Evolutionary conservation across 2,113 vertebrate genomes (phyloP).

Genomic region (Podilymbus podiceps): DNA sequence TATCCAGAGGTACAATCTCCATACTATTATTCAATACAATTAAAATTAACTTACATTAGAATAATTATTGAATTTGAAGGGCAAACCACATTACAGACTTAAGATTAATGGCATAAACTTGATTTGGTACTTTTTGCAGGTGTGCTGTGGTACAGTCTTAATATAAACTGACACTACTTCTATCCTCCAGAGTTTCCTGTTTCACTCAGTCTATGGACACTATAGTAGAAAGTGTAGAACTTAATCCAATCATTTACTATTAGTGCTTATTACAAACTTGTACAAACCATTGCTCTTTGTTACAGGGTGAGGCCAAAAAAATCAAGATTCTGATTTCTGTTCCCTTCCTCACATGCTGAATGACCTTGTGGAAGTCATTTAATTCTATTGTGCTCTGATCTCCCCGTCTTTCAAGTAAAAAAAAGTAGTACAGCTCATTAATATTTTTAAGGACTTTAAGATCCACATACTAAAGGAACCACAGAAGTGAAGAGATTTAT

Average conservation of each 20-base stretch:
- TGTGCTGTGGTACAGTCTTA: not conserved
- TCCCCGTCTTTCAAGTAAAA: not conserved
- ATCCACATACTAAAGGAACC: not conserved
- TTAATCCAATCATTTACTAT: not conserved
- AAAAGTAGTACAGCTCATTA: not conserved
- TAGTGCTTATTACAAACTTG: not conserved
- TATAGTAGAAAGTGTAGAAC: not conserved
- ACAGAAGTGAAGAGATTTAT: not conserved
- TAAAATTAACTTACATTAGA: not conserved
- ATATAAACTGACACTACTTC: not conserved
- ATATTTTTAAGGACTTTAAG: not conserved
- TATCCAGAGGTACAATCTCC: not conserved
- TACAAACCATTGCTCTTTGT: not conserved
- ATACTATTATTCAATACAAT: not conserved
- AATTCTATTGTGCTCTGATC: not conserved
- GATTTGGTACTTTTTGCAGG: not conserved
- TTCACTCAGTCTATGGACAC: not conserved
- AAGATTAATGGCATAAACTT: not conserved
- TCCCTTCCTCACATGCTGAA: not conserved
- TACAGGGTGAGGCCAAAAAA: not conserved
- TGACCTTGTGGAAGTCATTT: not conserved
- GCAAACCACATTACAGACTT: not conserved
- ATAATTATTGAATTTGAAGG: not conserved
- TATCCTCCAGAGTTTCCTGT: not conserved
- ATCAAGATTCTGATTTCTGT: not conserved